Conservation (phyloP, 1,140 invertebrate species). For the Oryzaephilus surinamensis region DNA sequence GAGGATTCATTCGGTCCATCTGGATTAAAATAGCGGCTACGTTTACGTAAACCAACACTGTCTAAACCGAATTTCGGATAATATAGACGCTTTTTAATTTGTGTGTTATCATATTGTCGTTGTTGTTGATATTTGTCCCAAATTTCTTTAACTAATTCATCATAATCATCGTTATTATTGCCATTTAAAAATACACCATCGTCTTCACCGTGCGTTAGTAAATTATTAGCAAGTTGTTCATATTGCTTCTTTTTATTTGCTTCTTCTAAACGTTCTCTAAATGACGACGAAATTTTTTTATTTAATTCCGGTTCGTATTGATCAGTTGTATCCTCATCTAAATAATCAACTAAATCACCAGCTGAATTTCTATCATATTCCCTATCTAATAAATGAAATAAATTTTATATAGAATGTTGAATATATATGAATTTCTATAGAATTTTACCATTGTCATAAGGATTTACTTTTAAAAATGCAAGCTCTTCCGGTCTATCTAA, state of each 20-base stretch:
- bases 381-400: slow-evolving; percentile 3
- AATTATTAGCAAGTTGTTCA: slow-evolving; percentile 44
- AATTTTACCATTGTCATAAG: slow-evolving; percentile 13
- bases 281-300: slow-evolving; percentile 37
- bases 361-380: slow-evolving; percentile 7
- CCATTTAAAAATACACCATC: slow-evolving; percentile 36
- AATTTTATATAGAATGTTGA: neutral
- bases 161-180: slow-evolving; percentile 43
- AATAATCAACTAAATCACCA: slow-evolving; percentile 13
- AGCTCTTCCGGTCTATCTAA: slow-evolving; percentile 19
- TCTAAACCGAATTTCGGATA: slow-evolving; percentile 27
- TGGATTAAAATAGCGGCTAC: slow-evolving; percentile 13
- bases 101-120: slow-evolving; percentile 6
- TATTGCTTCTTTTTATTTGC: slow-evolving; percentile 38
- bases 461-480: slow-evolving; percentile 16
- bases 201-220: slow-evolving; percentile 41
- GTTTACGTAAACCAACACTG: slow-evolving; percentile 26
- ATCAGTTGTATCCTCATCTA: slow-evolving; percentile 14
- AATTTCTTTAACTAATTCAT: slow-evolving; percentile 42
- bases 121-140: slow-evolving; percentile 36
- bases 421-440: neutral
- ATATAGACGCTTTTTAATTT: slow-evolving; percentile 13
- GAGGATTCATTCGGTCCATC: slow-evolving; percentile 2
- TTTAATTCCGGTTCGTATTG: slow-evolving; percentile 16
- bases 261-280: slow-evolving; percentile 38